These are phyloP conservation scores for Hypercompe scribonia DNA, from an alignment of 2,888 invertebrate genomes.

Conservation along the genomic window DNA sequence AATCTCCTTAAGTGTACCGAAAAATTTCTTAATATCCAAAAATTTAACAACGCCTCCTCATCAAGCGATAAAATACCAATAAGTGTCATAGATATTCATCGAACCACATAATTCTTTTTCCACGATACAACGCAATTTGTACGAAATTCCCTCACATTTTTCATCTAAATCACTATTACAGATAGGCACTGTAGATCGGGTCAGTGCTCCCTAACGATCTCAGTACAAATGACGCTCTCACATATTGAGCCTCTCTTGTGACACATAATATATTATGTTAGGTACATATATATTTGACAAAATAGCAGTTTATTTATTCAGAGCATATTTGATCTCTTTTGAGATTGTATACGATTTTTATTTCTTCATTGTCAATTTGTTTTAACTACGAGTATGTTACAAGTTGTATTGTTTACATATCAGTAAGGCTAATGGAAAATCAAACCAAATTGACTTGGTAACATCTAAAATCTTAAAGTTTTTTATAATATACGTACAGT, in stretches of 20 bases:
- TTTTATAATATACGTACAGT: no score
- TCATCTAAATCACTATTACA: slow-evolving; percentile 26
- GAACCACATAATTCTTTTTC: slow-evolving; percentile 24
- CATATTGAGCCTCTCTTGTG: slow-evolving; percentile 6
- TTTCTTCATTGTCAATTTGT: neutral
- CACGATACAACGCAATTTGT: slow-evolving; percentile 24
- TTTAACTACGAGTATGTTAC: neutral
- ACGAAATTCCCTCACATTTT: slow-evolving; percentile 26
- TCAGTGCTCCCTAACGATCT: slow-evolving; percentile 13
- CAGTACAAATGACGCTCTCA: neutral
- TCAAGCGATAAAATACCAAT: slow-evolving; percentile 1
- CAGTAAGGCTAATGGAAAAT: no score
- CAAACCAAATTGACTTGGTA: neutral
- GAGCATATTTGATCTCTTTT: neutral
- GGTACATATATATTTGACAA: no score
- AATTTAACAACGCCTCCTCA: slow-evolving; percentile 5
- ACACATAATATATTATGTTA: neutral
- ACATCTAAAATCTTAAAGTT: neutral
- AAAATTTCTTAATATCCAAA: neutral
- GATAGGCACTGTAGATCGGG: slow-evolving; percentile 18
- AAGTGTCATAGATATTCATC: slow-evolving; percentile 21
- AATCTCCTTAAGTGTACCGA: neutral
- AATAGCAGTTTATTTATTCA: no score
- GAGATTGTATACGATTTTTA: neutral
- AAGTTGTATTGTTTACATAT: neutral